Evolutionary conservation across 2,888 invertebrate species (phyloP).

Genomic region (Drosophila birchii): DNA sequence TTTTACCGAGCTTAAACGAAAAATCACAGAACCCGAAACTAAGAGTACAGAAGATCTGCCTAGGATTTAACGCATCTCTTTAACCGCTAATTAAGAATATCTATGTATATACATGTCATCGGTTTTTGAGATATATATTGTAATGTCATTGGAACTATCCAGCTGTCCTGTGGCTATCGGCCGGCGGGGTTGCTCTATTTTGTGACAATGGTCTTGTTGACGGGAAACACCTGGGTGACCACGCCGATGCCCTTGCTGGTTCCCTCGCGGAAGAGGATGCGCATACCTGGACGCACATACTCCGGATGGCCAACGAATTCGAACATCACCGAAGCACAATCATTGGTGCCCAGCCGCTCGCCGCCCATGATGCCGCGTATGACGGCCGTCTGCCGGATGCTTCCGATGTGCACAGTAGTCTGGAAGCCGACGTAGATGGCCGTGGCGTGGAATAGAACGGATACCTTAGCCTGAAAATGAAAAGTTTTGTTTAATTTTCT

Average conservation of each 20-base stretch:
- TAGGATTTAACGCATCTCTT: conserved; percentile 43
- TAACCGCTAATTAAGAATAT: conserved; percentile 58
- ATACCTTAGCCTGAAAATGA: conserved; percentile 91
- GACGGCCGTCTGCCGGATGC: conserved; percentile 97
- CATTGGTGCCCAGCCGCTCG: conserved; percentile 89
- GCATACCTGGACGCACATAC: conserved; percentile 90
- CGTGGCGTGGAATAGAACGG: conserved; percentile 94
- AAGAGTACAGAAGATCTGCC: conserved; percentile 69
- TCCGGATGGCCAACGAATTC: conserved; percentile 96
- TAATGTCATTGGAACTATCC: conserved; percentile 45
- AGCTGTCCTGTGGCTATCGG: not conserved
- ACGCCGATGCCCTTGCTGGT: conserved; percentile 94
- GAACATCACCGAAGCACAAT: conserved; percentile 94
- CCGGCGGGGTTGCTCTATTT: conserved; percentile 38
- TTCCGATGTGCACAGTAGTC: conserved; percentile 97
- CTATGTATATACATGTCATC: conserved; percentile 62
- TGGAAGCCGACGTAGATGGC: conserved; percentile 93
- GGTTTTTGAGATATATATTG: conserved; percentile 55
- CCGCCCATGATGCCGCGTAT: conserved; percentile 90
- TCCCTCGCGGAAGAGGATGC: conserved; percentile 93
- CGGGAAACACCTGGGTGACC: conserved; percentile 91
- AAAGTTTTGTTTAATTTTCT: not conserved
- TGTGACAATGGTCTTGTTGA: conserved; percentile 77
- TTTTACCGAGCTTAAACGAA: conserved; percentile 71
- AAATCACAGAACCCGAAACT: conserved; percentile 77